Percentiles rank a stretch among this genome's conserved stretches.
phyloP scores from a whole-genome alignment of 1,140 invertebrate species.

The Drosophila hydei region DNA sequence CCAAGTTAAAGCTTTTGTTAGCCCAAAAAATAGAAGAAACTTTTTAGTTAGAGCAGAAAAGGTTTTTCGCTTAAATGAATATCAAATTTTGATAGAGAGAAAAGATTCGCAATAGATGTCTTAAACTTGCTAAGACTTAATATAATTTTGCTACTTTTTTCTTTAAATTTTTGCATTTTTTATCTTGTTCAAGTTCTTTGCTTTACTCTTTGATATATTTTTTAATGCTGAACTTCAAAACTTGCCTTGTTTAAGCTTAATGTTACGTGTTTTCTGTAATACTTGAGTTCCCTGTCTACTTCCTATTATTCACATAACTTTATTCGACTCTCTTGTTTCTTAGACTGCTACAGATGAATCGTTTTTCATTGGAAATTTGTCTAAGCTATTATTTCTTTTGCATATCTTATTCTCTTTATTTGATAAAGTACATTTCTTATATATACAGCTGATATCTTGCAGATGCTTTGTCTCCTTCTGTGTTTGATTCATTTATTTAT shows the following conservation, averaged over 20 bases:
- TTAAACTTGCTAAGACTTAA: too few relatives aligned
- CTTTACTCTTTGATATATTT: too few relatives aligned
- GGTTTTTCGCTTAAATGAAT: too few relatives aligned
- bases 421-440: neutral
- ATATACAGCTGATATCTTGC: conserved; percentile 1
- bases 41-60: neutral
- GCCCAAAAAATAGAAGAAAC: neutral
- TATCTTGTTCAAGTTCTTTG: too few relatives aligned
- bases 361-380: neutral
- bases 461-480: neutral
- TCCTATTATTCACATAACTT: neutral
- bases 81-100: neutral
- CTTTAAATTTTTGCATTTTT: too few relatives aligned
- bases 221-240: neutral
- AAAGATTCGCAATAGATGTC: neutral
- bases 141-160: too few relatives aligned
- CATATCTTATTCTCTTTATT: neutral
- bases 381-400: neutral
- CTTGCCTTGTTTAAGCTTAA: neutral
- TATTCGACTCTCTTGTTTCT: neutral
- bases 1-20: conserved; percentile 26
- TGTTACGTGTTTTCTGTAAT: neutral
- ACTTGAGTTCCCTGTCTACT: conserved; percentile 12
- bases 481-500: neutral
- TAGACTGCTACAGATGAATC: neutral